These are phyloP conservation scores for Rhagoletis pomonella DNA, from an alignment of 1,140 invertebrate species.

Conservation along the genomic window DNA sequence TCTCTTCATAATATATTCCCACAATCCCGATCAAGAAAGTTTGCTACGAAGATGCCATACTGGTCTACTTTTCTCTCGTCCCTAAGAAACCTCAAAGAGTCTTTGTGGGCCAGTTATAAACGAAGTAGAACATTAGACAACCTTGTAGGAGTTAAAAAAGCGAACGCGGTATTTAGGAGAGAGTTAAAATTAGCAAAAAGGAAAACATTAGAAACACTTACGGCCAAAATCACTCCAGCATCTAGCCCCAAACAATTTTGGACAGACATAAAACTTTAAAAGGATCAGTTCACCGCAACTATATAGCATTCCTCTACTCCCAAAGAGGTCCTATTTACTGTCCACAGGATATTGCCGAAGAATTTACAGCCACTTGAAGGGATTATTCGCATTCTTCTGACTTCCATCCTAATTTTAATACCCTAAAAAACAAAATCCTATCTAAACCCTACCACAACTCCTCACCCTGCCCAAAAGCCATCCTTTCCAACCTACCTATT, in stretches of 20 bases:
- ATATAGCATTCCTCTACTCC: not conserved
- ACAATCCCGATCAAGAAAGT: too few relatives aligned
- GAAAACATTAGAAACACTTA: not conserved
- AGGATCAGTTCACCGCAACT: not conserved
- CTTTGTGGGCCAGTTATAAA: not conserved
- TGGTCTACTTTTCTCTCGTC: too few relatives aligned
- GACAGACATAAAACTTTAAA: not conserved
- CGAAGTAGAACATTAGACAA: not conserved
- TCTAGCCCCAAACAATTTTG: not conserved
- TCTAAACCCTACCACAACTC: not conserved
- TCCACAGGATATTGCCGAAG: too few relatives aligned
- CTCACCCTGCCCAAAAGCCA: not conserved
- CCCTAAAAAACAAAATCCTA: not conserved
- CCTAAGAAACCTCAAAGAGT: not conserved
- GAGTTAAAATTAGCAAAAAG: conserved; percentile 4
- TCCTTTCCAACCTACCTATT: not conserved
- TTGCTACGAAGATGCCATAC: too few relatives aligned
- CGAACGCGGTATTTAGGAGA: conserved; percentile 35
- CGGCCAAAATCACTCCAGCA: not conserved
- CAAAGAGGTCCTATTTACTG: too few relatives aligned
- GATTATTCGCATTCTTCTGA: not conserved
- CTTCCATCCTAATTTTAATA: too few relatives aligned
- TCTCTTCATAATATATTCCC: too few relatives aligned
- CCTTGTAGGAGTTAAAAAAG: not conserved
- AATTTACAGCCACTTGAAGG: not conserved